Base-by-base conservation (phyloP, 2,888 invertebrate genomes). In the Synergus gifuensis region DNA sequence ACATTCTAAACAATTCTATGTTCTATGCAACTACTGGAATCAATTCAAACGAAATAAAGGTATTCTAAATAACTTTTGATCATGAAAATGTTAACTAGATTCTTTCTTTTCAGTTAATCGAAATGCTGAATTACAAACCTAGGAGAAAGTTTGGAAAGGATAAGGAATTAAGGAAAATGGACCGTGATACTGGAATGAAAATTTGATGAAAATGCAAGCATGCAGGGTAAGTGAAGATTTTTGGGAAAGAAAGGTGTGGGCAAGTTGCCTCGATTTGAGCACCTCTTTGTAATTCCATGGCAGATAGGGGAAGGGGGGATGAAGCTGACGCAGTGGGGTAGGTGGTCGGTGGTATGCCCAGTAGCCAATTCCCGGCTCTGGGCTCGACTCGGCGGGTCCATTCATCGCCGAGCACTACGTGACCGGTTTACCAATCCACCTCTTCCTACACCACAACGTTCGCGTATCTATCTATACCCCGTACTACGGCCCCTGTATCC, bases 371-470 rank as follows among this genome's bases (percentile, higher is more conserved):
- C 91, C 91, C 89, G 88, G 89, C 90, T 89, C 90, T 86, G 89
- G 88, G 89, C 91, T 91, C 90, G 89, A 90, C 90, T 91, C 91
- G 91, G 89, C 90, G 90, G 92, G 90, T 92, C 91, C 92, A 92
- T 92, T 92, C 92, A 91, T 92, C 91, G 91, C 90, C 88, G 90
- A 86, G 90, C 89, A 90, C 89, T 92, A 92, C 92, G 92, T 92
- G 92, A 92, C 91, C 90, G 89, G 91, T 91, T 91, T 92, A 89
- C 90, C 89, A 90, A 92, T 90, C 88, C 89, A 83, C 86, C 89
- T 88, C 87, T 84, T 84, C 82, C 85, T 86, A 79, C 85, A 77
- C 81, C 84, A 79, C 81, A 79, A 83, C 83, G 79, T 78, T 82
- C 83, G 78, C 83, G 82, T 82, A 83, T 83, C 84, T 85, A 82